Conservation (phyloP, 2,113 vertebrate species). For the Abramis brama region DNA sequence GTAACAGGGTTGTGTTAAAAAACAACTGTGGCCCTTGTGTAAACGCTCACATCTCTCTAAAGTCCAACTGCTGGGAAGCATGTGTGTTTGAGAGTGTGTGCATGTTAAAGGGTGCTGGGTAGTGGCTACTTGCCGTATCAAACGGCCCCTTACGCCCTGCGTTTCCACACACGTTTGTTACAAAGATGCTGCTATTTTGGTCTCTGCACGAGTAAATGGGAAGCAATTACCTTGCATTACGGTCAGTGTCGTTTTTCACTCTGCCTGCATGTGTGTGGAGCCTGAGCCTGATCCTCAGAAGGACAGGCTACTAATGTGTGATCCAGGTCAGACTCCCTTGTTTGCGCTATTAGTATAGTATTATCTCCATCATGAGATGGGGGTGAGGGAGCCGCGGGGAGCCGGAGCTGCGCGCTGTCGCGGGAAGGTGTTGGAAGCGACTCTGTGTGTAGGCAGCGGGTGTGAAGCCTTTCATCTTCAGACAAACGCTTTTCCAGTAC, state of each 20-base stretch:
- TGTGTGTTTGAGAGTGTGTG: conserved; percentile 50
- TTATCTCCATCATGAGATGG: conserved; percentile 40
- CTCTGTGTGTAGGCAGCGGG: conserved; percentile 77
- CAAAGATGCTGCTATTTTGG: conserved; percentile 79
- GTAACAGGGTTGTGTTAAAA: conserved; percentile 75
- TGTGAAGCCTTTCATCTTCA: conserved; percentile 81
- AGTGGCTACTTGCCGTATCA: conserved; percentile 66
- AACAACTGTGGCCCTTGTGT: conserved; percentile 76
- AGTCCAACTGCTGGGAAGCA: conserved; percentile 62
- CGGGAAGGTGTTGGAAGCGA: conserved; percentile 76
- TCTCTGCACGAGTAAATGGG: conserved; percentile 74
- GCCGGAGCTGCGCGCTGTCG: conserved; percentile 67
- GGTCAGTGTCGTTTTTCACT: conserved; percentile 75
- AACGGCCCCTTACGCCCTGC: conserved; percentile 63
- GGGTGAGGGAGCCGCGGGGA: conserved; percentile 26
- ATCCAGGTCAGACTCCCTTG: conserved; percentile 34
- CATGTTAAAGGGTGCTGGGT: conserved; percentile 45
- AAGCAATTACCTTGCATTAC: conserved; percentile 81
- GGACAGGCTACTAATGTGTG: conserved; percentile 12
- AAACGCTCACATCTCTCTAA: conserved; percentile 70
- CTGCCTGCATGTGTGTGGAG: conserved; percentile 61
- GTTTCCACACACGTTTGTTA: conserved; percentile 69
- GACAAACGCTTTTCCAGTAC: conserved; percentile 76
- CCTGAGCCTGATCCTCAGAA: conserved; percentile 8
- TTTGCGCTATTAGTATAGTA: conserved; percentile 38